Evolutionary conservation across 2,113 vertebrate species (phyloP), one percentile per base, ranked within the genome.

Genomic region (Mirounga angustirostris): DNA sequence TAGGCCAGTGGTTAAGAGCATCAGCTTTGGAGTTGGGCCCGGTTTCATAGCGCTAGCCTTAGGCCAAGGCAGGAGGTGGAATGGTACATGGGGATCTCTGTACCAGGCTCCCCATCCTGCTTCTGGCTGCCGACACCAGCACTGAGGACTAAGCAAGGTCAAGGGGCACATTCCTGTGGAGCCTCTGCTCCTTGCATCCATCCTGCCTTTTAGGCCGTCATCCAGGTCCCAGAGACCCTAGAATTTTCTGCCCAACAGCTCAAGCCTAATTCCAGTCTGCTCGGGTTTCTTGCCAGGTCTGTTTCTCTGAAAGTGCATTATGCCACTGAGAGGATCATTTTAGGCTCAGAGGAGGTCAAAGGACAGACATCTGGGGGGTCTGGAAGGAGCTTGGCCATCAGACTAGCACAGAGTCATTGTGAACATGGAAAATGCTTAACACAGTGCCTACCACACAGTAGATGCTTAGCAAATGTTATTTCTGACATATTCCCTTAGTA

Each of bases 271-370:
- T 56, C 28, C n/a, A 22, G 5, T 7, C 11, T 95, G 22, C 26
- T 63, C 4, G 2, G 59, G 52, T 2, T 16, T 80, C 46, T 40
- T 80, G 26, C n/a, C 13, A 46, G 15, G 28, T 73, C 67, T 46
- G 36, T 87, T 94, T 21, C 86, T 58, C 78, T 67, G 52, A 96
- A 97, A 79, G 30, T 65, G 10, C 30, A 30, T 43, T 84, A 26
- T 1, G 9, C 13, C 24, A 16, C 4, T 6, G 13, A 7, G 8
- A 12, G 15, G 10, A 43, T 30, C 1, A 54, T 22, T 18, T 7
- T 0, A 76, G 88, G 22, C 24, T 52, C 13, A 24, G 7, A 7
- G 6, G 2, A 36, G 28, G 30, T 28, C 52, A 18, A 16, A 13
- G 24, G 50, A 58, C 18, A 84, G 6, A 65, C 4, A 5, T 69